Evolutionary conservation across 2,888 invertebrate species (phyloP).

Genomic region (Suillia variegata): DNA sequence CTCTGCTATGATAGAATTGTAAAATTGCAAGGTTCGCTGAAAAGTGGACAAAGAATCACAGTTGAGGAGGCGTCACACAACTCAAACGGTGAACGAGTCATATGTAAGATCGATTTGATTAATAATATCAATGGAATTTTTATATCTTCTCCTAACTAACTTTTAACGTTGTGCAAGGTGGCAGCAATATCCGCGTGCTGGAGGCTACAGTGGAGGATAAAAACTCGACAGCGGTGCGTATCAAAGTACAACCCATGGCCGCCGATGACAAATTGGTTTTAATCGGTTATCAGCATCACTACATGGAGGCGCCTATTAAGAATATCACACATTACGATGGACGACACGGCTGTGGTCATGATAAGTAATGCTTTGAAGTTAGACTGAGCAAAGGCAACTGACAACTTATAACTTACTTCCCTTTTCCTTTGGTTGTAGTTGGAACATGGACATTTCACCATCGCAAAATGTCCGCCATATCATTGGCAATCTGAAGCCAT

Average conservation of each 20-base stretch:
- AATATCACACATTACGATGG: constrained; percentile 88
- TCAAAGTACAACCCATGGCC: constrained; percentile 70
- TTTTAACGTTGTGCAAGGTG: constrained; percentile 35
- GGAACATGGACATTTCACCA: constrained; percentile 66
- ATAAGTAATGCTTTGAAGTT: constrained; percentile 69
- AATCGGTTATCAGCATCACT: constrained; percentile 88
- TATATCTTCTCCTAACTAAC: not conserved
- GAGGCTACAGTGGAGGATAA: constrained; percentile 57
- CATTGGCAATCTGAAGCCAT: constrained; percentile 77
- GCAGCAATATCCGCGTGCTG: constrained; percentile 25
- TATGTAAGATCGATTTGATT: constrained; percentile 70
- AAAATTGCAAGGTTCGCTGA: constrained; percentile 59
- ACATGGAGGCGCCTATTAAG: constrained; percentile 73
- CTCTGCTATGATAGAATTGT: constrained; percentile 70
- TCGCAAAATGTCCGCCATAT: constrained; percentile 64
- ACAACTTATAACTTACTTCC: not conserved
- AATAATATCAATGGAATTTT: not conserved
- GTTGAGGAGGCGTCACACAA: constrained; percentile 60
- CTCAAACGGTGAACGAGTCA: constrained; percentile 89
- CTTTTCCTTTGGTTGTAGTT: constrained; percentile 67
- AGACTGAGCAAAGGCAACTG: constrained; percentile 15
- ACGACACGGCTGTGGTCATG: constrained; percentile 87
- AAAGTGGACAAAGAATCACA: constrained; percentile 31
- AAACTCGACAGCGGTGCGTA: constrained; percentile 62
- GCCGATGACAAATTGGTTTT: constrained; percentile 75